Evolutionary conservation across 2,888 invertebrate genomes (phyloP).

Genomic region (Unio delphinus): DNA sequence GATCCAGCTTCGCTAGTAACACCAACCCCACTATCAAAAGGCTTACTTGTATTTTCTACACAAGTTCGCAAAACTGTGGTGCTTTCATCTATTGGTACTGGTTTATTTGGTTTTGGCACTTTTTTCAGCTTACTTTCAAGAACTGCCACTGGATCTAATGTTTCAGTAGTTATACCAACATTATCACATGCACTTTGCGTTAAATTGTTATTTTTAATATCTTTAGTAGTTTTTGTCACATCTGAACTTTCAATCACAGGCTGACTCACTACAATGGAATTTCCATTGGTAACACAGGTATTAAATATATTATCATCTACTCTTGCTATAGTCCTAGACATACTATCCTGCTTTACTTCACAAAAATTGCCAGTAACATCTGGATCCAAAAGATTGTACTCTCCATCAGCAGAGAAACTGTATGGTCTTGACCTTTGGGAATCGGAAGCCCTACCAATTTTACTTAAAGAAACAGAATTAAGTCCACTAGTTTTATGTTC

Average conservation of each 20-base stretch:
- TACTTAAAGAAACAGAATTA: no score
- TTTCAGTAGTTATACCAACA: no score
- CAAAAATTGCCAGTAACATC: conserved; percentile 19
- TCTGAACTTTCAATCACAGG: not conserved
- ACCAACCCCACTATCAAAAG: conserved; percentile 8
- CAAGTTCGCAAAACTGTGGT: conserved; percentile 29
- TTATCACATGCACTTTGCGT: not conserved
- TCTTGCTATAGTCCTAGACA: conserved; percentile 26
- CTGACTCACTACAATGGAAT: not conserved
- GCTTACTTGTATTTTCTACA: conserved; percentile 6
- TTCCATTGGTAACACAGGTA: not conserved
- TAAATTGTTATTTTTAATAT: conserved; percentile 11
- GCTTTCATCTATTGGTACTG: conserved; percentile 45
- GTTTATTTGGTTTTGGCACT: conserved; percentile 31
- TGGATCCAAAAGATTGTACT: conserved; percentile 25
- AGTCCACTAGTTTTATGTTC: not conserved
- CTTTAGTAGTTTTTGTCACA: conserved; percentile 5
- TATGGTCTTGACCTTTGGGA: conserved; percentile 26
- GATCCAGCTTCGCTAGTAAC: not conserved
- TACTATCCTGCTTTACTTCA: conserved; percentile 32
- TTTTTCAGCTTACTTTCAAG: conserved; percentile 9
- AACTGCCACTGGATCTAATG: not conserved
- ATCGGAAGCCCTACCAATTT: no score
- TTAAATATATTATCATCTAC: conserved; percentile 3
- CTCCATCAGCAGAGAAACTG: conserved; percentile 26